Evolutionary conservation across 2,888 invertebrate species (phyloP).

Genomic region (Thymelicus lineola): DNA sequence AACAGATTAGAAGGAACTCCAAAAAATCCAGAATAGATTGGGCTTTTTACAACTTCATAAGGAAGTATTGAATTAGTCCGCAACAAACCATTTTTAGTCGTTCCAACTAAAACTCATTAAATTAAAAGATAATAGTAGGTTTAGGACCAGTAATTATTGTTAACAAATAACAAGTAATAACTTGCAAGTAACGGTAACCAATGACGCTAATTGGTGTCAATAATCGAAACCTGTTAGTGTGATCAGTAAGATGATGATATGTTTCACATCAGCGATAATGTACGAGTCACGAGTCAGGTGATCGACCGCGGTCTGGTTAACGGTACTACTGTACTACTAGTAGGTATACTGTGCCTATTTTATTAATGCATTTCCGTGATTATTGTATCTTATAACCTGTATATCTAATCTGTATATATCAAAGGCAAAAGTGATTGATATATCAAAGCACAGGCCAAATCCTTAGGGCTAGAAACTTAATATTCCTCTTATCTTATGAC

Average conservation of each 20-base stretch:
- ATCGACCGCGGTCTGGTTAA: conserved; percentile 1
- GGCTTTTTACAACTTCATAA: too few relatives aligned
- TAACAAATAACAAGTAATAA: not conserved
- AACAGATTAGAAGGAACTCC: too few relatives aligned
- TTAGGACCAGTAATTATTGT: too few relatives aligned
- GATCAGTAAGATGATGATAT: not conserved
- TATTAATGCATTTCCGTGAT: not conserved
- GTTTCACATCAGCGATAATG: conserved; percentile 12
- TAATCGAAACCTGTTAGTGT: not conserved
- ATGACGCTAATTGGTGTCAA: not conserved
- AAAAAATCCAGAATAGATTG: too few relatives aligned
- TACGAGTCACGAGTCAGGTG: conserved; percentile 15
- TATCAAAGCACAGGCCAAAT: too few relatives aligned
- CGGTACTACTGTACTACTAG: not conserved
- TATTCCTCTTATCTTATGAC: too few relatives aligned
- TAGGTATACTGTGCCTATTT: not conserved
- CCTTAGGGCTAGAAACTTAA: too few relatives aligned
- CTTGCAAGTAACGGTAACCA: not conserved
- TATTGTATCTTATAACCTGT: too few relatives aligned
- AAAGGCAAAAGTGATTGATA: too few relatives aligned
- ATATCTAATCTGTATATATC: too few relatives aligned
- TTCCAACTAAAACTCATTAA: not conserved
- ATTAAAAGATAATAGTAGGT: not conserved
- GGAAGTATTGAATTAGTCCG: too few relatives aligned
- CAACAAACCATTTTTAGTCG: not conserved